phyloP scores from a whole-genome alignment of 2,113 vertebrate species.

The Saimiri boliviensis region DNA sequence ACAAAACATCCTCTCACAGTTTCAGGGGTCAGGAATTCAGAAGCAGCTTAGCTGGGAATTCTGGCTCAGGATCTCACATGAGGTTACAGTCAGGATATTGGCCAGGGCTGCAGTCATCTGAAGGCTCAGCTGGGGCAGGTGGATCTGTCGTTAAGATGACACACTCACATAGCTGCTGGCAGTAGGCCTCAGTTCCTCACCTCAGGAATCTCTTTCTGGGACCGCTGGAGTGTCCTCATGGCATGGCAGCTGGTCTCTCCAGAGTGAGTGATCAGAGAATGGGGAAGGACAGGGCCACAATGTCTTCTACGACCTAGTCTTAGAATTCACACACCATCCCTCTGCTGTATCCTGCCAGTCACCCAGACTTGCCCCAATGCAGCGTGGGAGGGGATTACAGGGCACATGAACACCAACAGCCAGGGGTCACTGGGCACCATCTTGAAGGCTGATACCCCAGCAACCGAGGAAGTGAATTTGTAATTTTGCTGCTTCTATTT shows the following conservation, averaged over 20 bases:
- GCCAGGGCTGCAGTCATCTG: background rate
- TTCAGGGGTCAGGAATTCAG: background rate
- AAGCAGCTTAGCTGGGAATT: background rate
- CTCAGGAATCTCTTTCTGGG: background rate
- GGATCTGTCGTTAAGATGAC: accelerated
- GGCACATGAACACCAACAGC: background rate
- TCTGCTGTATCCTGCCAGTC: background rate
- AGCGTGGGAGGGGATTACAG: accelerated
- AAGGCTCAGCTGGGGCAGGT: background rate
- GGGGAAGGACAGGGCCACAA: background rate
- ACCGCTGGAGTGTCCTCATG: background rate
- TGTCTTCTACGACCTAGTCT: accelerated
- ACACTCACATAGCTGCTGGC: accelerated
- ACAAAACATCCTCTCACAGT: accelerated
- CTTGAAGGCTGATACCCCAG: background rate
- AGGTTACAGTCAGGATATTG: too few relatives aligned
- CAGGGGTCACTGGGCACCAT: accelerated
- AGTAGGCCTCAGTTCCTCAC: background rate
- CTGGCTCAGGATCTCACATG: accelerated
- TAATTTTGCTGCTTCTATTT: too few relatives aligned
- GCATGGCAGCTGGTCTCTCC: accelerated
- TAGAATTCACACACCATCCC: too few relatives aligned
- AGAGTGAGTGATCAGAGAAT: accelerated
- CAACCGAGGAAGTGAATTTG: background rate
- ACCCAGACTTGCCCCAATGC: background rate